Base-by-base conservation (phyloP, 2,888 invertebrate genomes). In the Mesorhabditis belari region DNA sequence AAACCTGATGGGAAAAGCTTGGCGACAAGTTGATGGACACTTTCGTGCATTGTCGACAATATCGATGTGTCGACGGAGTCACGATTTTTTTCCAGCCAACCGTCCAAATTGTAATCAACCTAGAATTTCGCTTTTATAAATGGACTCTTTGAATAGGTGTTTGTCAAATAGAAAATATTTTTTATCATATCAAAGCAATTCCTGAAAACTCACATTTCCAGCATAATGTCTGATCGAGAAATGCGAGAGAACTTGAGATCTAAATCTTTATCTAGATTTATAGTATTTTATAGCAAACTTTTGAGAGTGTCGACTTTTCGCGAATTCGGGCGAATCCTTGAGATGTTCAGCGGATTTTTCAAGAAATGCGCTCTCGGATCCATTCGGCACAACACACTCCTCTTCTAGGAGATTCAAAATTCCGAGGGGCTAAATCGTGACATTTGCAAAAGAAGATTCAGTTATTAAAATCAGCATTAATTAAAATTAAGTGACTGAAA, bases 81-180 rank as follows among this genome's bases (percentile, higher is more conserved):
- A 1, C 75, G 56, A 55, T 84, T 84, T 75, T 83, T 84, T 67
- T 84, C 83, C 62, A 84, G 66, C 84, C 84, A 84, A 49, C 68
- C 65, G 58, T 77, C 77, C 28, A 83, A 81, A 73, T 81, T 83
- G 79, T 84, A 84, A 60, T 79, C 79, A 26, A 83, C 83, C 77
- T 81, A 35, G 61, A 29, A 1, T 17, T 35, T 1, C n/a, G n/a
- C n/a, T n/a, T n/a, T n/a, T n/a, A n/a, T n/a, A n/a, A n/a, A n/a
- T n/a, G n/a, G n/a, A n/a, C n/a, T n/a, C n/a, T n/a, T n/a, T n/a
- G n/a, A n/a, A n/a, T n/a, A n/a, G n/a, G n/a, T n/a, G n/a, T n/a
- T n/a, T n/a, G n/a, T n/a, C n/a, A n/a, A n/a, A n/a, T n/a, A n/a
- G n/a, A n/a, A n/a, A n/a, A n/a, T n/a, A n/a, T n/a, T n/a, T n/a